These are phyloP conservation scores for Hyposmocoma kahamanoa DNA, from an alignment of 1,140 invertebrate genomes.

Conservation along the genomic window DNA sequence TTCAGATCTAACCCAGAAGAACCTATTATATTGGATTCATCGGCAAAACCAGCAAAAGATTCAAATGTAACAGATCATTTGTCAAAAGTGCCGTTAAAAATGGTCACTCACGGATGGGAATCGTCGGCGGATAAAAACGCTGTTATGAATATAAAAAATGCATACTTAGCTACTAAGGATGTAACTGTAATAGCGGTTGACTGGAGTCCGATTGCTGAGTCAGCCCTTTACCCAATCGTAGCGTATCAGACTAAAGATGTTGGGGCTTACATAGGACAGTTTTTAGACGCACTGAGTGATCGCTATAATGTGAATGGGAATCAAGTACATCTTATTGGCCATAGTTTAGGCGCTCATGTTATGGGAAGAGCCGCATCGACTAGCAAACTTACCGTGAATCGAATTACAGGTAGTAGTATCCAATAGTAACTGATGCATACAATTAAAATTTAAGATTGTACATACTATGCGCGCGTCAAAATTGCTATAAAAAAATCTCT, in stretches of 20 bases:
- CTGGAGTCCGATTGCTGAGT: slow-evolving; percentile 75
- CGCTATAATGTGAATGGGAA: slow-evolving; percentile 68
- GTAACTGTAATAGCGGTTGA: slow-evolving; percentile 68
- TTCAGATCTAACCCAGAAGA: slow-evolving; percentile 12
- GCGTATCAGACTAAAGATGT: slow-evolving; percentile 74
- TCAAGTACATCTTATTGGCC: slow-evolving; percentile 79
- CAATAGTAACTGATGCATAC: background rate
- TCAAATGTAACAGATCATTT: background rate
- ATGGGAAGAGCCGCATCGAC: slow-evolving; percentile 83
- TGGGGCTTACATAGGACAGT: slow-evolving; percentile 71
- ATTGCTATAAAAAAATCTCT: no score
- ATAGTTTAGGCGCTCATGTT: slow-evolving; percentile 89
- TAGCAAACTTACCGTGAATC: slow-evolving; percentile 67
- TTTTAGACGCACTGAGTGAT: slow-evolving; percentile 75
- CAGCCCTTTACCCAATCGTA: slow-evolving; percentile 76
- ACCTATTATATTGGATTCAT: slow-evolving; percentile 15
- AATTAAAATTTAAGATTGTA: background rate
- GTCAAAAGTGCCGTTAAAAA: slow-evolving; percentile 14
- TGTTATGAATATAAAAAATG: slow-evolving; percentile 18
- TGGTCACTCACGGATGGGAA: slow-evolving; percentile 32
- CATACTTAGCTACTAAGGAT: slow-evolving; percentile 22
- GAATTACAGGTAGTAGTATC: slow-evolving; percentile 77
- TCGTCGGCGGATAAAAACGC: slow-evolving; percentile 16
- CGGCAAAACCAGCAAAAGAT: background rate
- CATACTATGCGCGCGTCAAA: no score